Conservation (phyloP, 2,797 vertebrate genomes). For the Epinephelus coioides region DNA sequence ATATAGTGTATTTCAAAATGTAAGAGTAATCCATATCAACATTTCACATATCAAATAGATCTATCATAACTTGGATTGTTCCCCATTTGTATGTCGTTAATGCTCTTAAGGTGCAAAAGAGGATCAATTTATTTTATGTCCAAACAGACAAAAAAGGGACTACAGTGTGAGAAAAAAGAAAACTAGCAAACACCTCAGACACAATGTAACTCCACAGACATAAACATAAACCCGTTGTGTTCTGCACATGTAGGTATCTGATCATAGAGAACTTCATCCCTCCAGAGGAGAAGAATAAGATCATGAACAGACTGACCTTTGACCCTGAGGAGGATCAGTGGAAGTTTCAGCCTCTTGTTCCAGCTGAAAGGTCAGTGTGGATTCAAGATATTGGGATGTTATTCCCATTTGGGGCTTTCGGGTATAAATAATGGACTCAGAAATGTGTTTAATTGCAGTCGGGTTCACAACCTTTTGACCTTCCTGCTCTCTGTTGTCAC, state of each 20-base stretch:
- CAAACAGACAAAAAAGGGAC: not conserved
- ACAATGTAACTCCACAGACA: not conserved
- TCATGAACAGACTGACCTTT: conserved; percentile 95
- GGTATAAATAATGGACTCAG: conserved; percentile 11
- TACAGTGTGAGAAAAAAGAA: not conserved
- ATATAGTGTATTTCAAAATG: too few relatives aligned
- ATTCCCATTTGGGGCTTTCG: not conserved
- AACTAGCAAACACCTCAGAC: too few relatives aligned
- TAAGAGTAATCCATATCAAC: too few relatives aligned
- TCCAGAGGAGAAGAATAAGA: conserved; percentile 97
- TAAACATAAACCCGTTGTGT: conserved; percentile 3
- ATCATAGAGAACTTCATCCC: conserved; percentile 99
- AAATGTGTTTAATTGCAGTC: not conserved
- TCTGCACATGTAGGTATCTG: conserved; percentile 86
- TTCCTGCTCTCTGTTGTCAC: not conserved
- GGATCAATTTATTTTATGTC: not conserved
- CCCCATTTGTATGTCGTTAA: too few relatives aligned
- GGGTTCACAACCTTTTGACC: conserved; percentile 15
- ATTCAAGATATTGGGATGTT: not conserved
- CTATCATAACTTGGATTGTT: too few relatives aligned
- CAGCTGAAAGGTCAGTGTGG: conserved; percentile 87
- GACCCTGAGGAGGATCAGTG: conserved; percentile 95
- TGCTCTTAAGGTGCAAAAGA: not conserved
- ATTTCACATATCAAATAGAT: too few relatives aligned
- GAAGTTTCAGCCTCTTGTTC: conserved; percentile 95